Percentiles rank a stretch among this genome's conserved stretches.
Conservation (phyloP, 92 coral and sea anemone species). For the Siderastrea radians region DNA sequence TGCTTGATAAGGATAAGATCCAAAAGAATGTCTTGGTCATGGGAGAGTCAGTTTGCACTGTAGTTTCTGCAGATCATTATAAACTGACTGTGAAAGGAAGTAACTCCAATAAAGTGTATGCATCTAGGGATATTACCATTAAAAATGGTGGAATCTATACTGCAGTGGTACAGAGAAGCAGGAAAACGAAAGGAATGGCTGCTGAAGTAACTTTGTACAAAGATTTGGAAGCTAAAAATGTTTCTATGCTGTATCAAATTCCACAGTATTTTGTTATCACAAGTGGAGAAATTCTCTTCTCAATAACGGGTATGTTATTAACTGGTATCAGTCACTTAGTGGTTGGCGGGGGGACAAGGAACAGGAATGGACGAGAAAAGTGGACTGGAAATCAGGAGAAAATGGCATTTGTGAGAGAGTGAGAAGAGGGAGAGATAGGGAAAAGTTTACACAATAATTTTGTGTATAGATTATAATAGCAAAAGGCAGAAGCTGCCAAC, state of each 20-base stretch:
- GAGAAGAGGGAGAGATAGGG: no score
- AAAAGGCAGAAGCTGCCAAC: no score
- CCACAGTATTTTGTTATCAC: constrained; percentile 89
- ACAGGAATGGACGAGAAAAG: no score
- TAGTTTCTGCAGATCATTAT: constrained; percentile 60
- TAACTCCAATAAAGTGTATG: constrained; percentile 25
- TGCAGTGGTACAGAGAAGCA: constrained; percentile 48
- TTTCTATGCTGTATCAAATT: constrained; percentile 85
- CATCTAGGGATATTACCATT: constrained; percentile 33
- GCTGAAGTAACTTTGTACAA: constrained; percentile 55
- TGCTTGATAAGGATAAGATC: constrained; percentile 36
- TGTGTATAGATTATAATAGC: no score
- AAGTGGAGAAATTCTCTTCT: constrained; percentile 88
- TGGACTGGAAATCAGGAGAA: no score
- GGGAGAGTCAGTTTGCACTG: constrained; percentile 44
- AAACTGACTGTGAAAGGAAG: constrained; percentile 31
- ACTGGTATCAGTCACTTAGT: no score
- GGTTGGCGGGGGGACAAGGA: no score
- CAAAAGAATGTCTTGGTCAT: constrained; percentile 34
- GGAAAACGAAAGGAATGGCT: background rate
- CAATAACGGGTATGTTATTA: constrained; percentile 70
- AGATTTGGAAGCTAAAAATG: constrained; percentile 67
- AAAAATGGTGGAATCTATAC: constrained; percentile 69
- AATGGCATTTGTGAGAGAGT: no score
- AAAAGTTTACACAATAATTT: no score